Evolutionary conservation across 2,113 vertebrate species (phyloP).

Genomic region (Brienomyrus brachyistius): DNA sequence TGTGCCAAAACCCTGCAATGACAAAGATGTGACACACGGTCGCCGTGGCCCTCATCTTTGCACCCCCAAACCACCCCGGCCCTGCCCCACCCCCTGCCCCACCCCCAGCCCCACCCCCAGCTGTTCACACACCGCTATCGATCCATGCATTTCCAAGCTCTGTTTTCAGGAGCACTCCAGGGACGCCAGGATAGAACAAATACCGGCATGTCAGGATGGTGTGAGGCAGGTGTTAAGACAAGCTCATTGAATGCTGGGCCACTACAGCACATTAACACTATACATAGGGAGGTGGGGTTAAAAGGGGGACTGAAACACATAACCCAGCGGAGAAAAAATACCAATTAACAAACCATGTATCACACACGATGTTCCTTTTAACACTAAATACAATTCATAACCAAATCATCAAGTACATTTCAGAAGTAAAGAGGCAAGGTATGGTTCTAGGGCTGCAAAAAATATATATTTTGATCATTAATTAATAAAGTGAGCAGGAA

Average conservation of each 20-base stretch:
- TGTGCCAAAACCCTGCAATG: neutral
- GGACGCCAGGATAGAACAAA: conserved; percentile 50
- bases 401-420: neutral
- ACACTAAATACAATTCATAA: neutral
- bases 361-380: neutral
- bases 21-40: neutral
- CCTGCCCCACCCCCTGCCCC: no score
- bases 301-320: neutral
- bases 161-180: conserved; percentile 37
- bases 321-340: neutral
- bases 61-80: neutral
- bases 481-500: neutral
- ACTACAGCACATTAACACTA: conserved; percentile 61
- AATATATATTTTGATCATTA: neutral
- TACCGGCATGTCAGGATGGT: conserved; percentile 42
- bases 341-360: neutral
- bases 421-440: neutral
- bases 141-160: conserved; percentile 50
- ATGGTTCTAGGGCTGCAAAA: neutral
- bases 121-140: conserved; percentile 54
- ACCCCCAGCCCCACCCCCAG: conserved; percentile 8
- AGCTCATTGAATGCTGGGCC: conserved; percentile 56
- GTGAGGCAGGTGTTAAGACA: conserved; percentile 62
- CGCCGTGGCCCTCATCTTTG: neutral
- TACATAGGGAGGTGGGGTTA: conserved; percentile 17